phyloP scores from a whole-genome alignment of 2,888 invertebrate genomes.

The Acanthococcus lagerstroemiae region DNA sequence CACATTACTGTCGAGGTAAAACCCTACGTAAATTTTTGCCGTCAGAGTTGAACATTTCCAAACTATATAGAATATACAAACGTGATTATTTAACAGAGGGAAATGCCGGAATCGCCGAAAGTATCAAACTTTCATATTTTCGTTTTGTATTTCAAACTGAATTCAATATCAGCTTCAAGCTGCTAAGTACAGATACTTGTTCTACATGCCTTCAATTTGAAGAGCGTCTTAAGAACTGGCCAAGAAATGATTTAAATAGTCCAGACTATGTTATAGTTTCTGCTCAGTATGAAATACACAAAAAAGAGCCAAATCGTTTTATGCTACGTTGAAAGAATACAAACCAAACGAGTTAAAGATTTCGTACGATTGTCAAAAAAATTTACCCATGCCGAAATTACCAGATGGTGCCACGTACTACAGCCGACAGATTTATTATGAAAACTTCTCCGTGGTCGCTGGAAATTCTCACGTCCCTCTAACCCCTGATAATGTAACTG shows the following conservation, averaged over 20 bases:
- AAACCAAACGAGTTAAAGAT: slow-evolving; percentile 34
- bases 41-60: neutral
- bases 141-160: neutral
- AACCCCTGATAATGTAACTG: slow-evolving; percentile 36
- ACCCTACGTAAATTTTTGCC: neutral
- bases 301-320: slow-evolving; percentile 37
- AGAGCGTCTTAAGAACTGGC: neutral
- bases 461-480: slow-evolving; percentile 38
- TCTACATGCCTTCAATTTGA: neutral
- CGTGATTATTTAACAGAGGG: no score
- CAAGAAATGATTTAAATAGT: neutral
- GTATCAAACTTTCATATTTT: neutral
- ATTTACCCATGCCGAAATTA: slow-evolving; percentile 38
- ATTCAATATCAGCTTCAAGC: neutral
- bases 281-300: slow-evolving; percentile 36
- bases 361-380: slow-evolving; percentile 40
- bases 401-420: slow-evolving; percentile 40
- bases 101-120: no score
- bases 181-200: neutral
- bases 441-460: slow-evolving; percentile 40
- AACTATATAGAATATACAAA: neutral
- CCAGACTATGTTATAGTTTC: neutral
- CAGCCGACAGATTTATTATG: slow-evolving; percentile 39
- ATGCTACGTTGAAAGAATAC: slow-evolving; percentile 33
- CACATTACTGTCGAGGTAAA: neutral